Base-by-base conservation (phyloP, 1,140 invertebrate species). In the Drosophila insularis region DNA sequence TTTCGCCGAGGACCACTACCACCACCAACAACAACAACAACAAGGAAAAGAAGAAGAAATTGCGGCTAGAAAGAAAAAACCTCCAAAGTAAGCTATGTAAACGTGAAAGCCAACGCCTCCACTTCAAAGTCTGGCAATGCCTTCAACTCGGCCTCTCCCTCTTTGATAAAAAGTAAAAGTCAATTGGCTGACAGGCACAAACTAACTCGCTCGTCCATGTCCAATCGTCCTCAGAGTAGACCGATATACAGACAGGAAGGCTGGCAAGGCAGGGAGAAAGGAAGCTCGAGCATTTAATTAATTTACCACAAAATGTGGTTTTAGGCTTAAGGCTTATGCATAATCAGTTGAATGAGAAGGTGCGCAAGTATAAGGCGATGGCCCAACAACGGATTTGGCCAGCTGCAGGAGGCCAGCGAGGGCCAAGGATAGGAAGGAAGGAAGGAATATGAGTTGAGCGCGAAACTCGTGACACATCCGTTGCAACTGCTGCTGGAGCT, bases 101-200 rank as follows among this genome's bases (percentile, higher is more conserved):
- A 78, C 82, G 81, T 86, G 81, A 87, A 86, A 86, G 81, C 82
- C 81, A 79, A 86, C 82, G 81, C 81, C 81, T 74, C 73, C 81
- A 35, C 17, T 31, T 27, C 31, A 27, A 58, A 50, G 56, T 50
- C 66, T 50, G 43, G 19, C 21, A 17, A 62, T 54, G 40, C 62
- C 70, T 70, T 62, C 66, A 64, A 68, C 64, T 54, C 59, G 39
- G 17, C 3, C 14, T 2, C 35, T 37, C 10, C 35, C 35, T 37
- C 35, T 37, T 4, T 43, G 39, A 21, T 40, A 61, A 61, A 68
- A 79, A 87, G 81, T 86, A 86, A 86, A 86, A 86, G 81, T 86
- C 84, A 87, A 87, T 79, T 86, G 79, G 79, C 81, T 86, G 71
- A 79, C 71, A 81, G 82, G 74, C 82, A 81, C 73, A 74, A 40